Percentiles rank a stretch among this genome's conserved stretches.
Evolutionary conservation across 2,113 vertebrate species (phyloP).

Genomic region (Cheilinus undulatus): DNA sequence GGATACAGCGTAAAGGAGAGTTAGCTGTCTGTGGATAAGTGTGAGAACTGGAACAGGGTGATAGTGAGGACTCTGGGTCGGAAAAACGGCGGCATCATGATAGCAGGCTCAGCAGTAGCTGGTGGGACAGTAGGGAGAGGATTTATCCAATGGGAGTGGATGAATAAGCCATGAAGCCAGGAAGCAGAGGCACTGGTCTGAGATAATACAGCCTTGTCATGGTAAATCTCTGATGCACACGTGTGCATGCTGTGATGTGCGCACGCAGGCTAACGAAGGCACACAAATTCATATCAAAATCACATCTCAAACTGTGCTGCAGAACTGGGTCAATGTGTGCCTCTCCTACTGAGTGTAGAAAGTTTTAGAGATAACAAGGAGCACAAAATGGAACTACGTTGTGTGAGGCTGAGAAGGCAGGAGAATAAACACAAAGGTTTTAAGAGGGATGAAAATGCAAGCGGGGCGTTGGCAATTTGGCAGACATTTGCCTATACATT

Average conservation of each 20-base stretch:
- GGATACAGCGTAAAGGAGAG: conserved; percentile 46
- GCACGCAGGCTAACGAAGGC: conserved; percentile 35
- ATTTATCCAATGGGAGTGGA: conserved; percentile 51
- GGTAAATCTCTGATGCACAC: conserved; percentile 52
- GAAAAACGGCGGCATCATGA: conserved; percentile 58
- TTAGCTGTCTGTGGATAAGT: conserved; percentile 36
- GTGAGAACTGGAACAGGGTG: conserved; percentile 43
- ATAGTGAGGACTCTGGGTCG: conserved; percentile 42
- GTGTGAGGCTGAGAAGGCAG: conserved; percentile 36
- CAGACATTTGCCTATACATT: not conserved
- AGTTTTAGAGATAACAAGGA: conserved; percentile 67
- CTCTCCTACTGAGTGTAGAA: conserved; percentile 57
- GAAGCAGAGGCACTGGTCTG: conserved; percentile 62
- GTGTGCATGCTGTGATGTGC: not conserved
- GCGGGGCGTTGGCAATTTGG: conserved; percentile 2
- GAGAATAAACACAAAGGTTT: conserved; percentile 2
- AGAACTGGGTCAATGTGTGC: conserved; percentile 73
- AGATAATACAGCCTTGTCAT: conserved; percentile 57
- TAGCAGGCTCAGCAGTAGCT: conserved; percentile 55
- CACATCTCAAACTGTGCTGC: conserved; percentile 67
- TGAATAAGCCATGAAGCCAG: conserved; percentile 64
- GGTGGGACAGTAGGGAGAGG: conserved; percentile 54
- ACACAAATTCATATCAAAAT: conserved; percentile 72
- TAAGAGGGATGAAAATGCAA: conserved; percentile 14
- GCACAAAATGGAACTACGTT: conserved; percentile 42